Percentiles rank a stretch among this genome's conserved stretches.
Conservation (phyloP, 1,140 invertebrate genomes). For the Coenobita brevimanus region DNA sequence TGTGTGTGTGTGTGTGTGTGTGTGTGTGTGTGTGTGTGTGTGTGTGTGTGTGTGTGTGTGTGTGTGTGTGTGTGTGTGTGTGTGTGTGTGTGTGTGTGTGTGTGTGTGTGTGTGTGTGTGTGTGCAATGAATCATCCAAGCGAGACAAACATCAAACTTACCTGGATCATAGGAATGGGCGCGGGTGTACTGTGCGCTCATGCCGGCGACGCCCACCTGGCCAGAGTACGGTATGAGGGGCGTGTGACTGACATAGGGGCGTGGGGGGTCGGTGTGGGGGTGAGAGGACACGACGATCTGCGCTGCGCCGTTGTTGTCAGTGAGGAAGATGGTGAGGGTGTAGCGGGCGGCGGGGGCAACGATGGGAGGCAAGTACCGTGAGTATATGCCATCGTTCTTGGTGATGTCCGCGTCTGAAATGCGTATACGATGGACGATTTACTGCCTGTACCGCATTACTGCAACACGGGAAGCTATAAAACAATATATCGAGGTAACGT, state of each 20-base stretch:
- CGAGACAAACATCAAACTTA: slow-evolving; percentile 4
- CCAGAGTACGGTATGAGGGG: slow-evolving; percentile 18
- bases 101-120: no score
- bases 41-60: no score
- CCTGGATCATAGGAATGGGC: slow-evolving; percentile 35
- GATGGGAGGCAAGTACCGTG: slow-evolving; percentile 77
- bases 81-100: no score
- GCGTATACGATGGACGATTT: no score
- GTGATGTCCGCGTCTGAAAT: slow-evolving; percentile 79
- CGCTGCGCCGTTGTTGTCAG: slow-evolving; percentile 45
- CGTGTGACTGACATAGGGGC: slow-evolving; percentile 27
- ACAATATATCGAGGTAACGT: no score
- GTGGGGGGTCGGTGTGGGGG: neutral
- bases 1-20: no score
- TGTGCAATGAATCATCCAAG: no score
- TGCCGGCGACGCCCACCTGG: slow-evolving; percentile 12
- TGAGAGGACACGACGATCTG: slow-evolving; percentile 37
- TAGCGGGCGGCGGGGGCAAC: slow-evolving; percentile 44
- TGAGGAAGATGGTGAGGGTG: slow-evolving; percentile 35
- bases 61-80: no score
- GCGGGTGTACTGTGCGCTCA: slow-evolving; percentile 27
- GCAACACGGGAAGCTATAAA: no score
- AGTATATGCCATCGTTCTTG: slow-evolving; percentile 81
- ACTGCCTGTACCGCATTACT: no score
- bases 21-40: no score